Base-by-base conservation (phyloP, 2,888 invertebrate genomes). In the Sarcophaga caerulescens region DNA sequence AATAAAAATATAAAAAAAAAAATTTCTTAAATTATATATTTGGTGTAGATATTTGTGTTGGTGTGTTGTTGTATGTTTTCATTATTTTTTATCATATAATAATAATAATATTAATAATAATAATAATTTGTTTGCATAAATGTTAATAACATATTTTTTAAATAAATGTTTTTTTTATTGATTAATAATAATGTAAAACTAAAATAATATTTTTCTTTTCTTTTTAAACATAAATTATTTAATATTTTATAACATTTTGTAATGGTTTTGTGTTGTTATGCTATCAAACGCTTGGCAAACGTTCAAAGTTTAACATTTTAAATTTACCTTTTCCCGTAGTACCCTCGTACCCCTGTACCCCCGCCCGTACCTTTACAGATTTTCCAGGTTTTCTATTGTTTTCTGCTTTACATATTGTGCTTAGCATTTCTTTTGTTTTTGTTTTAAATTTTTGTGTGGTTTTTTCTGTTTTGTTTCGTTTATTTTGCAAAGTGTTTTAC, bases 1-100 rank as follows among this genome's bases (percentile, higher is more conserved):
- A 44, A 44, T 45, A 44, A 44, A 66, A 35, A 44, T 17, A 60
- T 17, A 14, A 65, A 65, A 65, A 85, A 84, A 81, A 70, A 81
- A 89, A n/a, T n/a, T 88, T 88, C 92, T 92, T 92, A 92, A 85
- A 88, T 83, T 89, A 90, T 88, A 92, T 92, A 90, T 92, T 92
- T 92, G 92, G 92, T 92, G 92, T 92, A 91, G 88, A 89, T 92
- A 91, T 92, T 92, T 92, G 92, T 91, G 91, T 91, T 91, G 90
- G 90, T 91, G 89, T 88, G 82, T 62, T n/a, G n/a, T 8, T 85
- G 79, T 52, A 71, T 85, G 74, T 60, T 79, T 77, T 4, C 10
- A 60, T 82, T 74, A 60, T 44, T 71, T 80, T 73, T 60, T 62
- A 35, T 35, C 35, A 10, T 35, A 10, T 35, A 8, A 1, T 35